Conservation (phyloP, 2,113 vertebrate species). For the Aegotheles bennettii region DNA sequence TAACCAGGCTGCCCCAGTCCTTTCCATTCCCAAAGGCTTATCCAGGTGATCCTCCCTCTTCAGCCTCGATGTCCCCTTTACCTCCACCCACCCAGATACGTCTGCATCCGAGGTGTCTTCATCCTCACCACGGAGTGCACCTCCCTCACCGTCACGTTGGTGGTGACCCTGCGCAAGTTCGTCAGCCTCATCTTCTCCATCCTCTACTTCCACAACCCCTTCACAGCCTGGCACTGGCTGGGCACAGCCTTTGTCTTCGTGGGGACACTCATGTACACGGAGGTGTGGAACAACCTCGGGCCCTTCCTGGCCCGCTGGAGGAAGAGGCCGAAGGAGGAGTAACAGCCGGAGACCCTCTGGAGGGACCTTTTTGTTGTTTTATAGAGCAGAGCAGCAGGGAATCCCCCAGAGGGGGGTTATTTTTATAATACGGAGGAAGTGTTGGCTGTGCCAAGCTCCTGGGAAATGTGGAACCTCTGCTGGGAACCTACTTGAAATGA, state of each 20-base stretch:
- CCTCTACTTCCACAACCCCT: conserved; percentile 91
- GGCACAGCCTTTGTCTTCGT: conserved; percentile 88
- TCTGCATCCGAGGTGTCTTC: conserved; percentile 95
- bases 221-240: conserved; percentile 94
- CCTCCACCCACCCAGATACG: conserved; percentile 74
- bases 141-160: conserved; percentile 92
- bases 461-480: accelerated
- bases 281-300: conserved; percentile 81
- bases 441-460: conserved; percentile 17
- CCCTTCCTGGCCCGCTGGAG: conserved; percentile 21
- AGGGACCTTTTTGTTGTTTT: neutral
- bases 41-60: no score
- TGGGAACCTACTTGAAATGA: neutral
- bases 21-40: neutral
- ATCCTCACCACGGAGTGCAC: conserved; percentile 93
- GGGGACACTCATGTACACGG: conserved; percentile 91
- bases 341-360: neutral
- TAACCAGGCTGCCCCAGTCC: neutral
- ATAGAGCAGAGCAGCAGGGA: neutral
- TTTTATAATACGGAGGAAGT: neutral
- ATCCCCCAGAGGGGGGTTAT: neutral
- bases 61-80: conserved; percentile 27
- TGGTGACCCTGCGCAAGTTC: conserved; percentile 95
- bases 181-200: conserved; percentile 98
- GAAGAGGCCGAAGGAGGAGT: conserved; percentile 71